These are phyloP conservation scores for Vesta saturnalis DNA, from an alignment of 2,888 invertebrate genomes.

Conservation along the genomic window DNA sequence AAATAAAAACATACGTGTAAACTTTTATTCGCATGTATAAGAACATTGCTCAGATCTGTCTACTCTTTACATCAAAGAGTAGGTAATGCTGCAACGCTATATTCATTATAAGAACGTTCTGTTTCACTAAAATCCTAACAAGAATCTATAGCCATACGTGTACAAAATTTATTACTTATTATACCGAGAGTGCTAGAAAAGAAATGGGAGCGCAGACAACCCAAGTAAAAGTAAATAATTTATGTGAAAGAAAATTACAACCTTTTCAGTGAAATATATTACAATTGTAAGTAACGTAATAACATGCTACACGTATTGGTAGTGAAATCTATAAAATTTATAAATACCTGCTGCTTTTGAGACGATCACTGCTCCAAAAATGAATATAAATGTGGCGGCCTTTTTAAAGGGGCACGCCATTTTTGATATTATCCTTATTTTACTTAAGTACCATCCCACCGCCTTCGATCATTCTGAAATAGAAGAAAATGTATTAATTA, in stretches of 20 bases:
- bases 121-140: neutral
- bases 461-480: neutral
- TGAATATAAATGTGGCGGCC: neutral
- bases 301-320: neutral
- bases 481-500: neutral
- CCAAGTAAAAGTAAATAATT: neutral
- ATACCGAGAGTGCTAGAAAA: neutral
- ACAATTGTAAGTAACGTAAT: neutral
- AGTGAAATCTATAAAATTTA: neutral
- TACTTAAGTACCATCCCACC: neutral
- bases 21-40: no score
- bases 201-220: neutral
- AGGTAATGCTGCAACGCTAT: neutral
- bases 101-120: neutral
- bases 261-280: neutral
- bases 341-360: conserved; percentile 1
- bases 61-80: neutral
- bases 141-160: conserved; percentile 1
- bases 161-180: conserved; percentile 1
- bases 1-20: no score
- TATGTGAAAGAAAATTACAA: neutral
- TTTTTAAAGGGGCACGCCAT: neutral
- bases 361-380: neutral
- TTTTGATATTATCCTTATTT: neutral
- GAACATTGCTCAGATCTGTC: no score